Base-by-base conservation (phyloP, 2,888 invertebrate genomes). In the Tupiocoris notatus region DNA sequence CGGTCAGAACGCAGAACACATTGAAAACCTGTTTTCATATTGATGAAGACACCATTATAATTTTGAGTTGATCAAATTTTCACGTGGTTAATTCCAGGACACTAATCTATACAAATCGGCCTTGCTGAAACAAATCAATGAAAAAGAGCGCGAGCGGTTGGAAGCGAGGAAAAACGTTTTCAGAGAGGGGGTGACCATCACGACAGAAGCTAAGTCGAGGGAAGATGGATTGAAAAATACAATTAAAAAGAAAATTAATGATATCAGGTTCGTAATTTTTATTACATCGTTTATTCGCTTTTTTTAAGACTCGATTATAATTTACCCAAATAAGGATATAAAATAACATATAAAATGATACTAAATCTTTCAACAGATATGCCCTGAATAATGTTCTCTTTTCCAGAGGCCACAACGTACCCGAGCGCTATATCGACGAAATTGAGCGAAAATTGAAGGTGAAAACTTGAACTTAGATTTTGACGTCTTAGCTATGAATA, bases 121-220 rank as follows among this genome's bases (percentile, higher is more conserved):
- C 80, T 88, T 92, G 66, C 86, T 91, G 83, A 88, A 84, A 89
- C 80, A 85, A 82, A 85, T 92, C 65, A 89, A 90, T 81, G 88
- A 90, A 79, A 91, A 90, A 80, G 91, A 91, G 82, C 86, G 87
- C 6, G 87, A 89, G 78, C 87, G 88, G 84, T 89, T 89, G 18
- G 86, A 87, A 58, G 81, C 86, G 12, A 86, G 89, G 1, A 88
- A 89, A 82, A 86, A 86, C 82, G 86, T 88, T 67, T 89, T 88
- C 82, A 89, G 89, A 80, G 90, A 91, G 81, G 91, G 91, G 0
- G 84, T 88, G 22, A 89, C 89, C 0, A 84, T 89, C 74, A 85
- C 88, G 77, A 84, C 89, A 81, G 89, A 90, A 81, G 86, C 86
- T 25, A 88, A 89, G 21, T 85, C 87, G 71, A 87, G 89, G 75